Evolutionary conservation across 2,113 vertebrate genomes (phyloP).

Genomic region (Rhinolophus ferrumequinum): DNA sequence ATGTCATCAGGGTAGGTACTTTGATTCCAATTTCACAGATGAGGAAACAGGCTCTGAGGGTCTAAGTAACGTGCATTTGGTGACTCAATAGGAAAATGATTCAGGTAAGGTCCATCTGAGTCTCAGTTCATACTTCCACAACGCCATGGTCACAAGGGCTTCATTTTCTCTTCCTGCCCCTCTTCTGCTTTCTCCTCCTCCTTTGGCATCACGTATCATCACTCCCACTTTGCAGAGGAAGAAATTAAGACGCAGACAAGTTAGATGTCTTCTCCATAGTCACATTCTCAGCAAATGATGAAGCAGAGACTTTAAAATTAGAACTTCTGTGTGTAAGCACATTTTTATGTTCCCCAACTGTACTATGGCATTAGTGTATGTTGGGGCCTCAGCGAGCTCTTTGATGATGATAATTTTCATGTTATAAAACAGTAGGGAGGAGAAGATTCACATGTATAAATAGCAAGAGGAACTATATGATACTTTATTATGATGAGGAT

Average conservation of each 20-base stretch:
- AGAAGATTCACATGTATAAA: slow-evolving; percentile 23
- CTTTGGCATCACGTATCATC: background rate
- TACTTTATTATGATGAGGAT: background rate
- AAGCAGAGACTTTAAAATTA: slow-evolving; percentile 47
- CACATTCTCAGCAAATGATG: background rate
- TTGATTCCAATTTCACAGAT: background rate
- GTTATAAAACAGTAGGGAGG: slow-evolving; percentile 30
- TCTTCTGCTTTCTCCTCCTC: background rate
- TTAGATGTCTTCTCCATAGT: background rate
- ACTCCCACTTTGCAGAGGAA: slow-evolving; percentile 18
- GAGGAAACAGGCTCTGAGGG: background rate
- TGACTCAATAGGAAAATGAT: background rate
- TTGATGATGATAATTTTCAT: slow-evolving; percentile 61
- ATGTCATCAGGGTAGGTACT: background rate
- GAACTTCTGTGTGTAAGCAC: slow-evolving; percentile 15
- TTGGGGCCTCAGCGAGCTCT: background rate
- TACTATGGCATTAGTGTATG: background rate
- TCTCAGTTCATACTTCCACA: background rate
- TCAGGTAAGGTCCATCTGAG: background rate
- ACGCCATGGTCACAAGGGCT: background rate
- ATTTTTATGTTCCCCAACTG: slow-evolving; percentile 32
- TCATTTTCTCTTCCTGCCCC: background rate
- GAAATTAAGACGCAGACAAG: background rate
- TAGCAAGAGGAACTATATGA: background rate
- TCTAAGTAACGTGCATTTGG: background rate